phyloP scores from a whole-genome alignment of 2,797 vertebrate genomes.

The Sebastes hubbsi region DNA sequence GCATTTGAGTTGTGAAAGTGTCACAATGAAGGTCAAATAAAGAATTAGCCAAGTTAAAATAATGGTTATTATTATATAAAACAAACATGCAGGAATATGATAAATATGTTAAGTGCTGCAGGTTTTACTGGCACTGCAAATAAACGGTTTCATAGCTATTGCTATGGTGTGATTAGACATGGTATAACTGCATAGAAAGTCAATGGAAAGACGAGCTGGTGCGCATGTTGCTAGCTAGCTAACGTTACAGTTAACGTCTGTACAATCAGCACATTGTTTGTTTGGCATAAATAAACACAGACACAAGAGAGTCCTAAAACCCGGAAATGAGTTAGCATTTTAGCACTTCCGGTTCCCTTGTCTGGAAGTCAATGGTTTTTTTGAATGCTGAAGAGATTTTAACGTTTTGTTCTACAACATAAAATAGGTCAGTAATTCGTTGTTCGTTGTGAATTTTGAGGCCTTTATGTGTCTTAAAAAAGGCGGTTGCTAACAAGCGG shows the following conservation, averaged over 20 bases:
- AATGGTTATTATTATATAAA: not conserved
- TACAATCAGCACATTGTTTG: not conserved
- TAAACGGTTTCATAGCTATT: not conserved
- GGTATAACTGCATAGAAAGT: not conserved
- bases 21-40: not conserved
- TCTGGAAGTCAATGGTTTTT: too few species aligned
- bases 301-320: too few species aligned
- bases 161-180: not conserved
- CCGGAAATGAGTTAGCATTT: too few species aligned
- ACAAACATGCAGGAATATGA: not conserved
- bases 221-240: not conserved
- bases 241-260: not conserved
- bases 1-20: not conserved
- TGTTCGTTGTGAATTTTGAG: too few species aligned
- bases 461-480: too few species aligned
- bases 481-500: too few species aligned
- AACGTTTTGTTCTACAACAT: too few species aligned
- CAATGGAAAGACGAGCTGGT: not conserved
- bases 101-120: not conserved
- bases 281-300: too few species aligned
- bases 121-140: not conserved
- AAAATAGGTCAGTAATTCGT: too few species aligned
- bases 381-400: too few species aligned
- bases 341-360: too few species aligned
- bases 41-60: not conserved